These are phyloP conservation scores for Oscarella lobularis DNA, from an alignment of 37 sponge, comb jelly and placozoan genomes.

Conservation along the genomic window DNA sequence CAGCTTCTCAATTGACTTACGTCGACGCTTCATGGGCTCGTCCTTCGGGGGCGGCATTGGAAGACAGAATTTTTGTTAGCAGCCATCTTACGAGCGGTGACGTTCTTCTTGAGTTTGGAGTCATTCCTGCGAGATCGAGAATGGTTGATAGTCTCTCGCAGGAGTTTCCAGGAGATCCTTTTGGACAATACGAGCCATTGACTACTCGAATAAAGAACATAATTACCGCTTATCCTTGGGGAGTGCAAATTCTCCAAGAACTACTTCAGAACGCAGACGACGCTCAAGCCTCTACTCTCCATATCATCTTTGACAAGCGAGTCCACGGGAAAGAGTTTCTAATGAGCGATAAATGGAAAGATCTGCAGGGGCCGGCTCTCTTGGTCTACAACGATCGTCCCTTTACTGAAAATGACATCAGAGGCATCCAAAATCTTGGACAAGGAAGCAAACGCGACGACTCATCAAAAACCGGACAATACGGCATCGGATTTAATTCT, in stretches of 20 bases:
- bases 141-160: slow-evolving; percentile 2
- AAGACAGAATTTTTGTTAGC: background rate
- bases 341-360: slow-evolving; percentile 11
- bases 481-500: slow-evolving; percentile 21
- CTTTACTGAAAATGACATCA: slow-evolving; percentile 17
- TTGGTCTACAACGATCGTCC: slow-evolving; percentile 12
- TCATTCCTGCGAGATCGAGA: slow-evolving; percentile 7
- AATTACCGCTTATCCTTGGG: slow-evolving; percentile 20
- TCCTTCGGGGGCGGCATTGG: background rate
- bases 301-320: slow-evolving; percentile 29
- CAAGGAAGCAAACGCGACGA: slow-evolving; percentile 16
- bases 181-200: slow-evolving; percentile 29
- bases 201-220: slow-evolving; percentile 26
- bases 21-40: slow-evolving; percentile 19
- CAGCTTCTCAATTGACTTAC: background rate
- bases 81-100: too few relatives aligned
- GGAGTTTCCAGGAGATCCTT: background rate
- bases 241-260: slow-evolving; percentile 27
- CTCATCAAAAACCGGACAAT: slow-evolving; percentile 7
- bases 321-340: slow-evolving; percentile 9
- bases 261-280: slow-evolving; percentile 46
- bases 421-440: slow-evolving; percentile 15
- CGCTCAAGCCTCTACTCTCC: slow-evolving; percentile 27
- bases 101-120: slow-evolving; percentile 17
- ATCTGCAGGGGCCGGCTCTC: slow-evolving; percentile 15